phyloP scores from a whole-genome alignment of 2,797 vertebrate species.

The Acanthiza pusilla region DNA sequence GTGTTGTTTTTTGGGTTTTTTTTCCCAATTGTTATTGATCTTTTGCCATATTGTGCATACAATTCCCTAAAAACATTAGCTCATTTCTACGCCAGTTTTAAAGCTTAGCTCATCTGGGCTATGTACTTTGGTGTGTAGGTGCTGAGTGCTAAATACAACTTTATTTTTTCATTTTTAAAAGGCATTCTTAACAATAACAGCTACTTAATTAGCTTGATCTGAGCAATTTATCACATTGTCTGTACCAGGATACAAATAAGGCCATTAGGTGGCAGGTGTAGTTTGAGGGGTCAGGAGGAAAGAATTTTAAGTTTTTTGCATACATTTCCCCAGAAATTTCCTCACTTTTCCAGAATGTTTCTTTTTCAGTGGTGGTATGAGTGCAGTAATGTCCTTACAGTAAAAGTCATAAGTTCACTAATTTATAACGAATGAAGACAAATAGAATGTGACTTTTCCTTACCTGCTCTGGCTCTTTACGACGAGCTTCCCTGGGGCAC shows the following conservation, averaged over 20 bases:
- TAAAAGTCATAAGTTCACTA: not conserved
- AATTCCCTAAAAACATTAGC: conserved; percentile 69
- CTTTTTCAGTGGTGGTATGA: not conserved
- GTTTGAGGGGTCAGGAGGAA: not conserved
- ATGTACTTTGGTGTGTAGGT: conserved; percentile 61
- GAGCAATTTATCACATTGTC: not conserved
- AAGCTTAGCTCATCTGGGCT: conserved; percentile 69
- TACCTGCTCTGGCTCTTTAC: not conserved
- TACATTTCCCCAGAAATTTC: not conserved
- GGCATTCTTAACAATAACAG: conserved; percentile 9
- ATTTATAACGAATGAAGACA: not conserved
- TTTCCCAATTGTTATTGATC: conserved; percentile 49
- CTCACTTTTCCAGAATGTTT: conserved; percentile 1
- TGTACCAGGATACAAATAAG: not conserved
- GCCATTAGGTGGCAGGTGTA: not conserved
- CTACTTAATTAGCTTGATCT: conserved; percentile 52
- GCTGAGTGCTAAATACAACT: conserved; percentile 64
- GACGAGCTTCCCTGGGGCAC: not conserved
- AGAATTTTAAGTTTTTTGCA: not conserved
- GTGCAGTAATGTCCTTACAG: not conserved
- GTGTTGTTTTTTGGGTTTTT: not conserved
- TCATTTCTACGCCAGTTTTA: conserved; percentile 60
- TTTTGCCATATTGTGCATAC: conserved; percentile 62
- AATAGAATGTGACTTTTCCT: not conserved
- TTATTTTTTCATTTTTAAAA: conserved; percentile 61